phyloP scores from a whole-genome alignment of 1,140 invertebrate genomes.

The Wiebesia pumilae region DNA sequence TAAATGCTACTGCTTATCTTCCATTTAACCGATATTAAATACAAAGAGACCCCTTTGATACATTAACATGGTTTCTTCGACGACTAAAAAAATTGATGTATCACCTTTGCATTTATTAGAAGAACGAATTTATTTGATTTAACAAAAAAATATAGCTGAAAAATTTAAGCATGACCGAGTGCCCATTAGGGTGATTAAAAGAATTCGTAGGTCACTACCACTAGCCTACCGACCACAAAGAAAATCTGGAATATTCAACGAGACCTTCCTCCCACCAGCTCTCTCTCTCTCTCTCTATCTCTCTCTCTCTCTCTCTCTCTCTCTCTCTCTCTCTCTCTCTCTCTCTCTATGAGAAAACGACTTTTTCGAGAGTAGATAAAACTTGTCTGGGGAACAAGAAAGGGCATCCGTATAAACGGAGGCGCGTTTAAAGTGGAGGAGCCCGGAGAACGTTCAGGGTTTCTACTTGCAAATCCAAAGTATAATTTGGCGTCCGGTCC shows the following conservation, averaged over 20 bases:
- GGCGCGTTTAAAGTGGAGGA: background rate
- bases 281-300: background rate
- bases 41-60: no score
- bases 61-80: no score
- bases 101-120: no score
- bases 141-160: background rate
- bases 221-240: background rate
- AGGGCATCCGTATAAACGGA: background rate
- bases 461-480: conserved; percentile 29
- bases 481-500: conserved; percentile 12
- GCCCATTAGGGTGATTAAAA: background rate
- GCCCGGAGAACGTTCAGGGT: background rate
- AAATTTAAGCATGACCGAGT: background rate
- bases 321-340: background rate
- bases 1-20: no score
- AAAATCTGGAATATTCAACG: background rate
- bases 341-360: background rate
- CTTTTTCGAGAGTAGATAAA: conserved; percentile 26
- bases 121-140: no score
- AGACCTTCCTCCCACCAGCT: background rate
- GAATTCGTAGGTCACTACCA: background rate
- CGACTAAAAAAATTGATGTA: no score
- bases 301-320: background rate
- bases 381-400: conserved; percentile 8
- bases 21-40: no score